Conservation (phyloP, 2,113 vertebrate species). For the Heptranchias perlo region DNA sequence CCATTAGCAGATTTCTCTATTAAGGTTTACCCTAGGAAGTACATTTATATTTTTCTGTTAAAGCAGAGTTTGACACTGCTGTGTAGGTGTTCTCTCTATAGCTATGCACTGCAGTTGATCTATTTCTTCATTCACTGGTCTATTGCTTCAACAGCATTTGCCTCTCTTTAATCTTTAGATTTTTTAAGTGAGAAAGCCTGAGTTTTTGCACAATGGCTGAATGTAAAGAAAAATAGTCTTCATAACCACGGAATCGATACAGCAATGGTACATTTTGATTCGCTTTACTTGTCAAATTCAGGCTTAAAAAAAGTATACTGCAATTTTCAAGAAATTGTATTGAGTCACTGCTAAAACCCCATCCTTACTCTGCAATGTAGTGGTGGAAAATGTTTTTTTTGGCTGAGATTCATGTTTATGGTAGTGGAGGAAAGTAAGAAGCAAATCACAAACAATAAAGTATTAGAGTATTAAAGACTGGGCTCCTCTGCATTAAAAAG, state of each 20-base stretch:
- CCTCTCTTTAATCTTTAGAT: background rate
- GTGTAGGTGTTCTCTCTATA: background rate
- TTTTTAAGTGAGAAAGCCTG: background rate
- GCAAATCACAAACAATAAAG: background rate
- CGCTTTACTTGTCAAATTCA: background rate
- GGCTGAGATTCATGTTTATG: background rate
- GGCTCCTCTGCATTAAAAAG: background rate
- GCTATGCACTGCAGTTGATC: background rate
- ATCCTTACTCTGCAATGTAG: background rate
- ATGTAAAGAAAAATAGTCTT: background rate
- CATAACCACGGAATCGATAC: background rate
- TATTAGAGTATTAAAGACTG: background rate
- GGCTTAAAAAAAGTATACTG: background rate
- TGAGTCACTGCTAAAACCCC: background rate
- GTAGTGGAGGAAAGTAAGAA: background rate
- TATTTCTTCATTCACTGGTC: background rate
- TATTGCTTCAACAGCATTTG: background rate
- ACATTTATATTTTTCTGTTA: background rate
- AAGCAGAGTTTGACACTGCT: background rate
- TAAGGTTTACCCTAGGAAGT: background rate
- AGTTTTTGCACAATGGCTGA: background rate
- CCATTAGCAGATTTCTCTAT: background rate
- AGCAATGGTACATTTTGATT: background rate
- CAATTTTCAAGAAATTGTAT: background rate
- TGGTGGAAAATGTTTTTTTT: background rate